Base-by-base conservation (phyloP, 2,888 invertebrate genomes). In the Cephus runcator region DNA sequence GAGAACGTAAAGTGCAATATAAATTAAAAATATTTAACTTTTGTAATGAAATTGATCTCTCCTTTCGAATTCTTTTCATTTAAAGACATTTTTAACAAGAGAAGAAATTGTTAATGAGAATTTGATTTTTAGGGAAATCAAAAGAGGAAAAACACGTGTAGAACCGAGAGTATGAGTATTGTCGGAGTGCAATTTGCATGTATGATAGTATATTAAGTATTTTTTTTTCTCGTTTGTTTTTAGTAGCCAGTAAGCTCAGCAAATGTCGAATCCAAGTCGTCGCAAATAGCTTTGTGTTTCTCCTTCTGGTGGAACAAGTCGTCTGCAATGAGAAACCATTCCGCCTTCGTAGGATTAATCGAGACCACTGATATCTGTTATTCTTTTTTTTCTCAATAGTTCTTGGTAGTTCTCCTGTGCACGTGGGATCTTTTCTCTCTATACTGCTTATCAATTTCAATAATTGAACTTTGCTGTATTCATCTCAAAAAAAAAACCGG, bases 231-330 rank as follows among this genome's bases (percentile, higher is more conserved):
- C 75, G 75, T 76, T 69, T 75, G 75, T 79, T 80, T 93, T 96
- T 97, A 98, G 95, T 98, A 98, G 95, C 97, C 98, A 93, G 97
- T 97, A 94, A 98, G 95, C 94, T 98, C 98, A 92, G 97, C 96
- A 95, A 97, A 98, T 93, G 98, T 98, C 93, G 96, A 95, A 94
- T 98, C 98, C 95, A 98, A 94, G 94, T 98, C 98, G 94, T 98
- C 98, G 94, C 97, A 97, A 95, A 98, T 98, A 93, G 96, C 95
- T 96, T 98, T 98, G 96, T 98, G 97, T 94, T 96, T 96, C 94
- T 97, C 97, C 95, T 97, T 97, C 93, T 95, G 94, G 91, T 92
- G 92, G 92, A 93, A 92, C 90, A 93, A 92, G 84, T 93, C 92
- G 92, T 93, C 93, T 93, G 93, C 79, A 93, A 92, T 83, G 82